Evolutionary conservation across 2,797 vertebrate genomes (phyloP).

Genomic region (Eulemur rubriventer): DNA sequence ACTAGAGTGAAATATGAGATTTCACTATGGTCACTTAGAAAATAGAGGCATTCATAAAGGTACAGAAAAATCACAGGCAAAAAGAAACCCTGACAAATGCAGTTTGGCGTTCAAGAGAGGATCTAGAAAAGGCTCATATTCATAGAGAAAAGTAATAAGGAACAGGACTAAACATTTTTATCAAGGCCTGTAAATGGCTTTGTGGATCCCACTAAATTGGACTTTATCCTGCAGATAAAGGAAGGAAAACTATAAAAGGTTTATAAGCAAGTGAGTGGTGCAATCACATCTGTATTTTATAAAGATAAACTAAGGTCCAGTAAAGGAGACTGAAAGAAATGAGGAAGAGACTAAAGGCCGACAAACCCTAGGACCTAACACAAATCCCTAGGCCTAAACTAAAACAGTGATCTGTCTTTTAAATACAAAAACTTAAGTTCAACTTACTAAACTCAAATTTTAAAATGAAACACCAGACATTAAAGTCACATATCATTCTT

Average conservation of each 20-base stretch:
- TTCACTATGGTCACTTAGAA: not conserved
- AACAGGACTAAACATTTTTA: conserved; percentile 47
- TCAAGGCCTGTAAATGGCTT: conserved; percentile 53
- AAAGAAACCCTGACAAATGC: not conserved
- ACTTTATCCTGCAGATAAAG: conserved; percentile 63
- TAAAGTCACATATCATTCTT: not conserved
- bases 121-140: conserved; percentile 27
- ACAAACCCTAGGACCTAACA: not conserved
- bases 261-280: conserved; percentile 47
- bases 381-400: conserved; percentile 12
- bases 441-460: conserved; percentile 38
- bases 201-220: conserved; percentile 30
- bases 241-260: conserved; percentile 56
- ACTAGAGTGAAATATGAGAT: conserved; percentile 37
- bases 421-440: conserved; percentile 25
- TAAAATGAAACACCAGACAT: conserved; percentile 26
- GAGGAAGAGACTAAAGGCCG: not conserved
- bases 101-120: not conserved
- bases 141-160: conserved; percentile 29
- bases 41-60: conserved; percentile 6
- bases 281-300: conserved; percentile 49
- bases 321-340: conserved; percentile 36
- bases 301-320: conserved; percentile 47
- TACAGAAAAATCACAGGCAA: not conserved
- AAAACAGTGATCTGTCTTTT: not conserved